Evolutionary conservation across 2,888 invertebrate genomes (phyloP), one percentile per base, ranked within the genome.

Genomic region (Buathra laborator): DNA sequence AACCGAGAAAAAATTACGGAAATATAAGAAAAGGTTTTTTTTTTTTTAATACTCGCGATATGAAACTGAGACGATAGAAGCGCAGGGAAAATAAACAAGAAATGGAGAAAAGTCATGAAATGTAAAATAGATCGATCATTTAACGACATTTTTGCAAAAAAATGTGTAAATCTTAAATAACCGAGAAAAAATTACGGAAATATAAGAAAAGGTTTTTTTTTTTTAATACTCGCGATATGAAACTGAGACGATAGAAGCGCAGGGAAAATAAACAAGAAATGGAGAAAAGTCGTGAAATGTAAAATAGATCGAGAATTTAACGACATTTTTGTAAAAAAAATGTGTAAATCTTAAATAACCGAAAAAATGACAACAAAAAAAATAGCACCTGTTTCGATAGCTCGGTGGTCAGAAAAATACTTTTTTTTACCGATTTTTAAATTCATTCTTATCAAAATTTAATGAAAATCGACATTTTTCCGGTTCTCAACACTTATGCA

Each of bases 131-230:
- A 19, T 19, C 19, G 3, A 19, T 53, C 53, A 53, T 16, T 16
- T 19, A 53, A 19, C 7, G 16, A 19, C 16, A 51, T 51, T 37
- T 37, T 37, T n/a, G 48, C n/a, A 14, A 48, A 1, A n/a, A n/a
- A 53, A 19, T 19, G 2, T 53, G 16, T 53, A 19, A 16, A 53
- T 53, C 9, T 9, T 19, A n/a, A n/a, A n/a, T n/a, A n/a, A n/a
- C n/a, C n/a, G n/a, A n/a, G n/a, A n/a, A n/a, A n/a, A n/a, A n/a
- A n/a, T n/a, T n/a, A n/a, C n/a, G 72, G 37, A 84, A 70, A 62
- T 32, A n/a, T 72, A 48, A 62, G 80, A 84, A 84, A 75, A 43
- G 10, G 46, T 68, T 24, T 37, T 62, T 59, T 81, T 71, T 71
- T 56, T 32, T 3, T 62, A 68, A 77, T 77, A 44, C 76, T 74